Base-by-base conservation (phyloP, 2,888 invertebrate genomes). In the Steinernema carpocapsae region DNA sequence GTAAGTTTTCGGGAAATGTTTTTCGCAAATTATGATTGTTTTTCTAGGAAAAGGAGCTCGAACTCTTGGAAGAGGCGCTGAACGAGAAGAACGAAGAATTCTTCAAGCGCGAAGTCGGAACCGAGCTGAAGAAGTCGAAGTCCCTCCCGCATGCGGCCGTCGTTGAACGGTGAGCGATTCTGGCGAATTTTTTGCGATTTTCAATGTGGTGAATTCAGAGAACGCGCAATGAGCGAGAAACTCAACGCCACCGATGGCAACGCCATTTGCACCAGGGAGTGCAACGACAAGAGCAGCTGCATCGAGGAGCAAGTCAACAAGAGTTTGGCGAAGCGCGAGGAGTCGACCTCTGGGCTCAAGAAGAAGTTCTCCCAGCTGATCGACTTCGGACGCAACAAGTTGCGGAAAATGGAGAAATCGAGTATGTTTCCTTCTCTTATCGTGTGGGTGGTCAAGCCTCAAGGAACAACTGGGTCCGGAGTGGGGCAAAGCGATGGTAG, bases 351-450 rank as follows among this genome's bases (percentile, higher is more conserved):
- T 4, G 14, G 32, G 7, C 37, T 64, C 7, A 64, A 29, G 64
- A 64, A 64, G 64, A 64, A 64, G 64, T 64, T 64, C 32, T 32
- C 32, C 12, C 24, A 26, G 32, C 64, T 64, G 12, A 32, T 64
- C 26, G 64, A 64, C 17, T 29, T 17, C 26, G 64, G 17, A 10
- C 24, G 32, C 24, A 64, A 14, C 32, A 26, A 22, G 17, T 17
- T 64, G 12, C 29, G 64, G 7, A 64, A 32, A 32, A 64, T 37
- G 29, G 64, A 64, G 32, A 29, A 32, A 64, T 32, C 32, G 12
- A 29, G 64, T 64, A 32, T 1, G 29, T 64, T 32, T 2, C 64
- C 4, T 17, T 29, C 32, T 37, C 37, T 37, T 37, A 37, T 37
- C 10, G 10, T 37, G 10, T 37, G n/a, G n/a, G n/a, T n/a, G n/a